Evolutionary conservation across 2,113 vertebrate genomes (phyloP).

Genomic region (Artemisiospiza belli): DNA sequence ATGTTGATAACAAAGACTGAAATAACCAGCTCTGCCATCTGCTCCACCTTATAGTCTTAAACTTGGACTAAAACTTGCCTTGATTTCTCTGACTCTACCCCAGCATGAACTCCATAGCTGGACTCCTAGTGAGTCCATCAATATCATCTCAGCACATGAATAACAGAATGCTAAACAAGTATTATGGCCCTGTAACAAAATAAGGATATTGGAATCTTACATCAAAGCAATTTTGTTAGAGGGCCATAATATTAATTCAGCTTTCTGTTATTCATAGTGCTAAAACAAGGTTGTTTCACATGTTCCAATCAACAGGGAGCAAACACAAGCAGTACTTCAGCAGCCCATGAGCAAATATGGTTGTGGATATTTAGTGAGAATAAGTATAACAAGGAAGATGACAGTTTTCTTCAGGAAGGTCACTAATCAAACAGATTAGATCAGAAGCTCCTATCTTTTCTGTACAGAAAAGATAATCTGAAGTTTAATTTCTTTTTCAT

Average conservation of each 20-base stretch:
- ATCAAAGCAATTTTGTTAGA: neutral
- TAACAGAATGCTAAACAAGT: neutral
- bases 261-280: neutral
- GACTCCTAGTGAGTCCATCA: neutral
- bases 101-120: neutral
- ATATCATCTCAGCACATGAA: neutral
- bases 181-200: neutral
- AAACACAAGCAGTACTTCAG: neutral
- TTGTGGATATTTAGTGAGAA: neutral
- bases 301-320: neutral
- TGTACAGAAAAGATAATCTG: neutral
- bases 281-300: neutral
- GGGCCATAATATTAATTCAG: neutral
- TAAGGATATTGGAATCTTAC: neutral
- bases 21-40: neutral
- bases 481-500: slow-evolving; percentile 4
- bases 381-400: neutral
- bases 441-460: neutral
- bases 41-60: neutral
- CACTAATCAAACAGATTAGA: neutral
- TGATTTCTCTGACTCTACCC: neutral
- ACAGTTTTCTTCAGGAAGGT: neutral
- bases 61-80: neutral
- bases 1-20: neutral
- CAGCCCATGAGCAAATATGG: neutral